Base-by-base conservation (phyloP, 2,888 invertebrate genomes). In the Tricholauxania praeusta region DNA sequence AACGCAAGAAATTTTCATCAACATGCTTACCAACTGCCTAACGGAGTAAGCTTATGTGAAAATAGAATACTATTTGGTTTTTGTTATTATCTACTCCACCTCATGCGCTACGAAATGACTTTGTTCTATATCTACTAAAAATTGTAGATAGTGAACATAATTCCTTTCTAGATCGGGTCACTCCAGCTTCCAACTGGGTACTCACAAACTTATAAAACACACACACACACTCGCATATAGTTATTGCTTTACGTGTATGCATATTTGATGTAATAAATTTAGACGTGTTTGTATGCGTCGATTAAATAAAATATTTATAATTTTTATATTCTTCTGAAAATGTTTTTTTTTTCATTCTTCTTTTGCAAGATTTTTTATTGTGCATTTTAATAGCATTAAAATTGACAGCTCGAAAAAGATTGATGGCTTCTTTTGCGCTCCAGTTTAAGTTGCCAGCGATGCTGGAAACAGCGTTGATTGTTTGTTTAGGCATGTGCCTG, bases 361-460 rank as follows among this genome's bases (percentile, higher is more conserved):
- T 28, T 28, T 28, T 28, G 28, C 28, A 28, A 28, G 28, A 28
- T 28, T 63, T 66, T 72, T 74, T 69, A 73, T 67, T 75, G 70
- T 67, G 53, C 67, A 71, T 77, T 77, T 77, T 79, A 78, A 79
- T 77, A 76, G 75, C 76, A 78, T 78, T 75, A 78, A 68, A 77
- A 78, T 78, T 79, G 79, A 77, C 79, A 78, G 76, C 79, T 76
- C 65, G 69, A 73, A 39, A 39, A 78, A 79, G 78, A 79, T 79
- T 79, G 78, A 79, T 78, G 78, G 75, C 69, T 76, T 66, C 71
- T 72, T 72, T 68, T 19, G 47, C 12, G 39, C 22, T 7, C 7
- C 59, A 22, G 57, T 22, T 2, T 6, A 8, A 57, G 12, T 57
- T 52, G 52, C 52, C 52, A 17, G 53, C n/a, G 53, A 19, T 53